Evolutionary conservation across 2,113 vertebrate species (phyloP), one percentile per base, ranked within the genome.

Genomic region (Nesospiza acunhae): DNA sequence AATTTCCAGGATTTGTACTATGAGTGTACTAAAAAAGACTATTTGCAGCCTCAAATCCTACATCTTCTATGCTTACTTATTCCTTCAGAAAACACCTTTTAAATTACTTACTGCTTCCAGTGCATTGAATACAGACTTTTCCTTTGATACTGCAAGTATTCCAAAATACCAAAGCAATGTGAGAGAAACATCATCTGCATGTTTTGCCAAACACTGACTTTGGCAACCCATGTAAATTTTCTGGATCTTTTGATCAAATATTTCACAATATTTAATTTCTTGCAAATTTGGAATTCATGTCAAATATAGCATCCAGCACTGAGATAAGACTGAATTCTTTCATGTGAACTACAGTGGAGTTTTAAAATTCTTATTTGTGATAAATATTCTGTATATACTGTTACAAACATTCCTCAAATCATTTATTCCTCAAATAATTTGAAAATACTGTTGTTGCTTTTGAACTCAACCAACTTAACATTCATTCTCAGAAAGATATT

Each of bases 161-260:
- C 88, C 84, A 96, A 97, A 96, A 97, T 97, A 97, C 90, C 89
- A 91, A 93, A 97, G 69, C 49, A 42, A 83, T 95, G 79, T 74
- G 91, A 96, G 74, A 95, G 62, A 93, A 97, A 91, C 44, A 85
- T 95, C 93, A 87, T 93, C 91, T 95, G 47, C 33, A 18, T 72
- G 68, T 86, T 87, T 97, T 97, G 91, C 94, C 95, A 98, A 93
- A 97, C 73, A 91, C 96, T 96, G 89, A 91, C 95, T 97, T 98
- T 97, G 87, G 84, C 92, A 96, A 90, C 92, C 89, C 80, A 80
- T 46, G 89, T 97, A 88, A 81, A 95, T 97, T 97, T 97, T 97
- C 93, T 97, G 59, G 39, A 94, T 87, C 90, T 97, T 98, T 96
- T 97, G 75, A 97, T 97, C 76, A 92, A 89, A 95, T 90, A 67